Percentiles rank a stretch among this genome's conserved stretches.
phyloP scores from a whole-genome alignment of 2,888 invertebrate genomes.

The Heliconius charithonia region DNA sequence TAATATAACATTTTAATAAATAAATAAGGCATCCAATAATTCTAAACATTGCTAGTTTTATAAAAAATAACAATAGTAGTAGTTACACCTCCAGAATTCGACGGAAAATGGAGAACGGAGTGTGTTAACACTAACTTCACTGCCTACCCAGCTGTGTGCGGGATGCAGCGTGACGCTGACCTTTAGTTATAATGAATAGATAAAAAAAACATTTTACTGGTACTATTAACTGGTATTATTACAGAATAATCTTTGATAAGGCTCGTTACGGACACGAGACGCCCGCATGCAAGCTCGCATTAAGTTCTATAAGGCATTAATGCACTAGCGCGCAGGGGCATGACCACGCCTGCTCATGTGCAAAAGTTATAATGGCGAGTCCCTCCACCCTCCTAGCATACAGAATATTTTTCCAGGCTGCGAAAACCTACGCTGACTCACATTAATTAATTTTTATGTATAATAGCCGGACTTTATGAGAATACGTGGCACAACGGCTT shows the following conservation, averaged over 20 bases:
- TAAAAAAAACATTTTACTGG: background rate
- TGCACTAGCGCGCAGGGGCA: constrained; percentile 68
- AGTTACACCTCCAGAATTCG: no score
- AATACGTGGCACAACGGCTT: constrained; percentile 43
- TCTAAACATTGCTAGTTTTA: no score
- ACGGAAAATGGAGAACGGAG: no score
- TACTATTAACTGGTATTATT: constrained; percentile 22
- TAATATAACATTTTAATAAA: no score
- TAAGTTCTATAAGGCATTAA: constrained; percentile 75
- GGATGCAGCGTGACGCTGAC: no score
- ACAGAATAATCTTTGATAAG: constrained; percentile 54
- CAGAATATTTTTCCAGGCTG: constrained; percentile 43
- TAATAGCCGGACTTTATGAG: constrained; percentile 45
- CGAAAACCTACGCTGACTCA: constrained; percentile 56
- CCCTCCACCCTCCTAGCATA: constrained; percentile 50
- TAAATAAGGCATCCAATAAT: no score
- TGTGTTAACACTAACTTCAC: no score
- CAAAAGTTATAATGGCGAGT: constrained; percentile 48
- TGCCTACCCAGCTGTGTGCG: no score
- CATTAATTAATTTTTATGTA: constrained; percentile 57
- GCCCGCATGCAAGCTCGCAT: constrained; percentile 70
- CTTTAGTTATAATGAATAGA: no score
- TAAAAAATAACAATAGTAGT: no score
- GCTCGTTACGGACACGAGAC: constrained; percentile 62
- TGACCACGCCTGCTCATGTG: constrained; percentile 56